phyloP scores from a whole-genome alignment of 2,113 vertebrate species.

The Sturnus vulgaris region DNA sequence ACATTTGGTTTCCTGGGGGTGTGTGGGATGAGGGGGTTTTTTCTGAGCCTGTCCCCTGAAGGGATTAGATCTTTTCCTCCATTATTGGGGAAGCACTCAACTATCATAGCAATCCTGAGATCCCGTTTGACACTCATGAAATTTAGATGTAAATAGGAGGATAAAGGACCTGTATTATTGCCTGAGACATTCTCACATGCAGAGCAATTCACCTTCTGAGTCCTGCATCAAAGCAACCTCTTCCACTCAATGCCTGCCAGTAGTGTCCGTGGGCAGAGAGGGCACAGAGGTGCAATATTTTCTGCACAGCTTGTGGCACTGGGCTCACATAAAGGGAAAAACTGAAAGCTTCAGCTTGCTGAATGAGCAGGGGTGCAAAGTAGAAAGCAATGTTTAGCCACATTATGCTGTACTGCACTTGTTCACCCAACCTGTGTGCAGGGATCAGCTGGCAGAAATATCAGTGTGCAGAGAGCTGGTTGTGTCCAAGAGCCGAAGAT shows the following conservation, averaged over 20 bases:
- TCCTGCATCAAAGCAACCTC: neutral
- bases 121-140: neutral
- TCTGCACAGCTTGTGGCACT: neutral
- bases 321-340: neutral
- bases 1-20: neutral
- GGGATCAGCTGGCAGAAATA: neutral
- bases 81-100: neutral
- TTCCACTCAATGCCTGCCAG: neutral
- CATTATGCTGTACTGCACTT: rapidly evolving
- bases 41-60: neutral
- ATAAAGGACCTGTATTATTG: neutral
- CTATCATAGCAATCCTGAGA: neutral
- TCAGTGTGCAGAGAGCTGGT: neutral
- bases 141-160: neutral
- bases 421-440: neutral
- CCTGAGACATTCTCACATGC: neutral
- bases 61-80: neutral
- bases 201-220: neutral
- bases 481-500: neutral
- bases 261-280: neutral
- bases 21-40: neutral
- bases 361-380: neutral
- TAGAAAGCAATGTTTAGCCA: neutral
- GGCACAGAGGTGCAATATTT: neutral
- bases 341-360: neutral